Evolutionary conservation across 2,888 invertebrate species (phyloP).

Genomic region (Exocentrus adspersus): DNA sequence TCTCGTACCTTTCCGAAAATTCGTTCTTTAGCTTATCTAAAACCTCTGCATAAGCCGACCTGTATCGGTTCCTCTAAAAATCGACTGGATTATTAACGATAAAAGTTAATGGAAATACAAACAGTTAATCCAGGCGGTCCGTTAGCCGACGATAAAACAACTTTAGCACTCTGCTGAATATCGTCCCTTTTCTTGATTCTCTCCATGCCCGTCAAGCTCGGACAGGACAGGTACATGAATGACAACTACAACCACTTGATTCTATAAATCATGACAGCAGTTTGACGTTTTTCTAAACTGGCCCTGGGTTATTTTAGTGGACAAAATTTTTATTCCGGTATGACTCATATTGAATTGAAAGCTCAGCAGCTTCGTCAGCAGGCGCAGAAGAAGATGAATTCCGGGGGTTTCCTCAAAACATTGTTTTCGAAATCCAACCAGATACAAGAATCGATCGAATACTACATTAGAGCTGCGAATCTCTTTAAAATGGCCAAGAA

Average conservation of each 20-base stretch:
- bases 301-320: neutral
- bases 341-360: conserved; percentile 92
- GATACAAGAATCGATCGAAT: conserved; percentile 61
- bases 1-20: conserved; percentile 67
- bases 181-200: neutral
- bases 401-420: conserved; percentile 40
- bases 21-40: conserved; percentile 68
- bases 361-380: conserved; percentile 85
- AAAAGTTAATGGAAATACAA: neutral
- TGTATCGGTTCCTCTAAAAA: conserved; percentile 45
- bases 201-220: neutral
- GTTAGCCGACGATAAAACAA: neutral
- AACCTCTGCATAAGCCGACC: conserved; percentile 57
- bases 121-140: neutral
- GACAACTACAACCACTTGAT: conserved; percentile 9
- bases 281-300: conserved; percentile 18
- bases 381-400: conserved; percentile 83
- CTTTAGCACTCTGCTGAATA: neutral
- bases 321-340: conserved; percentile 55
- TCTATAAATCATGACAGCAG: conserved; percentile 11
- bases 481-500: conserved; percentile 98
- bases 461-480: conserved; percentile 90
- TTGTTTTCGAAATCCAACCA: conserved; percentile 29
- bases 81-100: neutral
- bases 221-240: conserved; percentile 14